Conservation (phyloP, 92 coral and sea anemone genomes). For the Nematostella vectensis region DNA sequence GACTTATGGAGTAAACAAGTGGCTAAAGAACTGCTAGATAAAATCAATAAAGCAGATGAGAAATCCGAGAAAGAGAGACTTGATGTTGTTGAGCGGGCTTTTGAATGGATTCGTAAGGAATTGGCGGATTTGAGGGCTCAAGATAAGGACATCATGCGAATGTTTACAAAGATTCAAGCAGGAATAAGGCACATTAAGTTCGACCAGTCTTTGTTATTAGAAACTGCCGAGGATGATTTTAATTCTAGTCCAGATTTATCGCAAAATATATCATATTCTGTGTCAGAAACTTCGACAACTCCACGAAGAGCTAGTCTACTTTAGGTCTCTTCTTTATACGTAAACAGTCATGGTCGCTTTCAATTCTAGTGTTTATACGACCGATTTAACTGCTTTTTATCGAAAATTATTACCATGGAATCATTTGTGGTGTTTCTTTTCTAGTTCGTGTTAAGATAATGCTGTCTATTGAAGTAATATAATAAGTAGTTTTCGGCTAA, state of each 20-base stretch:
- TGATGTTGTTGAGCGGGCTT: slow-evolving; percentile 63
- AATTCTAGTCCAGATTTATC: slow-evolving; percentile 24
- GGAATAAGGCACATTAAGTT: slow-evolving; percentile 77
- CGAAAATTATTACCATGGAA: too few relatives aligned
- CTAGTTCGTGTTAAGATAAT: too few relatives aligned
- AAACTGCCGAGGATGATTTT: slow-evolving; percentile 27
- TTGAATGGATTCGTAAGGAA: slow-evolving; percentile 75
- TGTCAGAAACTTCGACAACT: slow-evolving; percentile 1
- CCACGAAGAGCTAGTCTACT: slow-evolving; percentile 20
- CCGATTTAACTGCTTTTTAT: too few relatives aligned
- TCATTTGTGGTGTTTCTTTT: too few relatives aligned
- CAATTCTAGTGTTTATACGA: too few relatives aligned
- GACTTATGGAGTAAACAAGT: slow-evolving; percentile 32
- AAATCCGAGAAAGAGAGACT: slow-evolving; percentile 62
- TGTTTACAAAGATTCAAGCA: slow-evolving; percentile 77
- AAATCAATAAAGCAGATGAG: slow-evolving; percentile 34
- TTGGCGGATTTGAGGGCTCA: slow-evolving; percentile 73
- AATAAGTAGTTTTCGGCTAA: background rate
- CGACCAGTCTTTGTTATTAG: slow-evolving; percentile 18
- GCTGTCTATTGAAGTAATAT: background rate
- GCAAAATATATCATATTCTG: background rate
- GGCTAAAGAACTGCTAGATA: slow-evolving; percentile 45
- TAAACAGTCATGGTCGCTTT: background rate
- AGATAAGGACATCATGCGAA: slow-evolving; percentile 81
- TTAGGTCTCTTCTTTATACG: background rate